These are phyloP conservation scores for Babyrousa celebensis DNA, from an alignment of 2,797 vertebrate species.

Conservation along the genomic window DNA sequence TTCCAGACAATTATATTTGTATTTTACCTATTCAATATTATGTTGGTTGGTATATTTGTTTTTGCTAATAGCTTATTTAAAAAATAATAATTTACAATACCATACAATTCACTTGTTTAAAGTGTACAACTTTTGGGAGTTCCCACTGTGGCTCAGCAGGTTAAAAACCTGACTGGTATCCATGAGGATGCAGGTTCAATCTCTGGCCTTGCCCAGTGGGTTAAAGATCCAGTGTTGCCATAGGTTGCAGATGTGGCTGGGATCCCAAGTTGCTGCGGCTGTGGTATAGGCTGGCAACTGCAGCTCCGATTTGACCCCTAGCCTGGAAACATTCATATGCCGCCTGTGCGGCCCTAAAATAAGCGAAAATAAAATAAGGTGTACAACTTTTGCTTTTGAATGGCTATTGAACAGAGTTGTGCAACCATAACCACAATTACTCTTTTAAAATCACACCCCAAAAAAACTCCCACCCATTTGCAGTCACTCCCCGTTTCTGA, in stretches of 20 bases:
- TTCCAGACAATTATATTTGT: background rate
- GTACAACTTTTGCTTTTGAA: background rate
- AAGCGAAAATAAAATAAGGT: background rate
- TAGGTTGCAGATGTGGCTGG: no score
- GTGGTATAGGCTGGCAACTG: no score
- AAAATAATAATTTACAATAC: background rate
- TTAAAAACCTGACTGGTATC: no score
- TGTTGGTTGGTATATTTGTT: background rate
- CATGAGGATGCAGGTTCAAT: no score
- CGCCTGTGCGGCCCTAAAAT: no score
- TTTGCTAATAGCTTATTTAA: background rate
- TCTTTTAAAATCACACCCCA: background rate
- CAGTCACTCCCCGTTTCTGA: background rate
- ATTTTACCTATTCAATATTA: constrained; percentile 9
- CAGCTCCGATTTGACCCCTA: no score
- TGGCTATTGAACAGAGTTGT: background rate
- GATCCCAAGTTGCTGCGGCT: no score
- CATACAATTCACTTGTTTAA: background rate
- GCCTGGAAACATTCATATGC: no score
- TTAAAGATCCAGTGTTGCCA: no score
- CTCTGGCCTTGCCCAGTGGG: no score
- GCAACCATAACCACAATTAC: background rate
- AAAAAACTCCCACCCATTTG: background rate
- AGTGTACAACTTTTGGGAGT: background rate
- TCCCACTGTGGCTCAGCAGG: no score